Evolutionary conservation across 2,888 invertebrate genomes (phyloP), one percentile per base, ranked within the genome.

Genomic region (Ectemnius cavifrons): DNA sequence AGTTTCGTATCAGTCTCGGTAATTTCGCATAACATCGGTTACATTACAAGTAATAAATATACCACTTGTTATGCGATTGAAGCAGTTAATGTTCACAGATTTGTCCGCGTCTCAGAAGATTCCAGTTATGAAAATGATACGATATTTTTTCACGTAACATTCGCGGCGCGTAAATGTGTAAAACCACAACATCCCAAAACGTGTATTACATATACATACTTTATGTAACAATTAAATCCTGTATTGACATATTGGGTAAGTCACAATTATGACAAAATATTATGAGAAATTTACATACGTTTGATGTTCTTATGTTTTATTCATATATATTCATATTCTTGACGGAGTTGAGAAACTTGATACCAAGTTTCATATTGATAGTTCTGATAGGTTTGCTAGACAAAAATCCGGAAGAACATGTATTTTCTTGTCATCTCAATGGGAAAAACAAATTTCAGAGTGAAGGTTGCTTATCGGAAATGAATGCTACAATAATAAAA

Each of bases 61-160:
- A 20, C 5, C 49, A 49, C 49, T 49, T 49, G 49, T 49, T 14
- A 49, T 16, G 49, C 49, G 16, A 49, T n/a, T 49, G 49, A 49
- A 16, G 49, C 49, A 49, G 49, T 49, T 49, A 14, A 49, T 16
- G 49, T 49, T 49, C 49, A 49, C n/a, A 49, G 49, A 49, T 49
- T 49, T 49, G 49, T 49, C 49, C 49, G 49, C 49, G 16, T 49
- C 16, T 13, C 49, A 49, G 5, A 49, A 14, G 49, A 49, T 49
- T 16, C 49, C 49, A 49, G 49, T 49, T 14, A 49, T 14, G 49
- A 49, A 49, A 49, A 14, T 49, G 49, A 2, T 49, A 49, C 49
- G 16, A 49, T 14, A n/a, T n/a, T 49, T 49, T 49, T 49, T 49
- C 49, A n/a, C n/a, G 49, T 49, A 49, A 49, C 49, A 49, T 49